Conservation (phyloP, 2,888 invertebrate species). For the Chrysolina oricalcia region DNA sequence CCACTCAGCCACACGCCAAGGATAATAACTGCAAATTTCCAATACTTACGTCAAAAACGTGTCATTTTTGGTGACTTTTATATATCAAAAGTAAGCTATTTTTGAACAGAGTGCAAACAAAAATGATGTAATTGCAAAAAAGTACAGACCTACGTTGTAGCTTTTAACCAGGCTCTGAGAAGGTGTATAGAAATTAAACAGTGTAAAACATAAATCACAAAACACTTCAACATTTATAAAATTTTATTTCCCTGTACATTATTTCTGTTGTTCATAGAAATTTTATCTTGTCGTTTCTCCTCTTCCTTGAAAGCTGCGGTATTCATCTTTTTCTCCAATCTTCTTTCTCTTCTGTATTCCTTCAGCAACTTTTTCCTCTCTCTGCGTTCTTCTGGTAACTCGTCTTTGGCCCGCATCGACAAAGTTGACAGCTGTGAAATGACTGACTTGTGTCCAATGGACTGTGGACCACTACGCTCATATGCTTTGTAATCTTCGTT, state of each 20-base stretch:
- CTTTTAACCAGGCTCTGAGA: no score
- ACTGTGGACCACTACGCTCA: slow-evolving; percentile 72
- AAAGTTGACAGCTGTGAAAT: slow-evolving; percentile 81
- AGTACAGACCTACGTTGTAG: no score
- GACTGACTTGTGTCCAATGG: slow-evolving; percentile 78
- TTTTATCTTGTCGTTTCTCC: slow-evolving; percentile 86
- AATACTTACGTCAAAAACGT: no score
- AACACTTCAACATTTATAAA: slow-evolving; percentile 67
- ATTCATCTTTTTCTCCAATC: slow-evolving; percentile 88
- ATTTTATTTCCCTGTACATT: slow-evolving; percentile 84
- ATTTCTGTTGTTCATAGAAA: slow-evolving; percentile 82
- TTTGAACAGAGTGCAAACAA: no score
- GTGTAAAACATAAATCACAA: no score
- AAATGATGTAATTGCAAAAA: no score
- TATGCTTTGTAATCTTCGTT: slow-evolving; percentile 72
- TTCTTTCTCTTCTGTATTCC: slow-evolving; percentile 85
- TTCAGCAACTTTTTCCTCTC: slow-evolving; percentile 85
- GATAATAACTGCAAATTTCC: no score
- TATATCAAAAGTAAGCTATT: no score
- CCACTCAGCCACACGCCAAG: no score
- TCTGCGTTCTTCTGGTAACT: slow-evolving; percentile 84
- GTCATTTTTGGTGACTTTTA: no score
- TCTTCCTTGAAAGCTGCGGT: slow-evolving; percentile 89
- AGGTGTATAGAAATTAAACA: no score
- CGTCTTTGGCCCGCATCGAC: slow-evolving; percentile 83